These are phyloP conservation scores for Oreochromis niloticus DNA, from an alignment of 2,113 vertebrate genomes.

Conservation along the genomic window DNA sequence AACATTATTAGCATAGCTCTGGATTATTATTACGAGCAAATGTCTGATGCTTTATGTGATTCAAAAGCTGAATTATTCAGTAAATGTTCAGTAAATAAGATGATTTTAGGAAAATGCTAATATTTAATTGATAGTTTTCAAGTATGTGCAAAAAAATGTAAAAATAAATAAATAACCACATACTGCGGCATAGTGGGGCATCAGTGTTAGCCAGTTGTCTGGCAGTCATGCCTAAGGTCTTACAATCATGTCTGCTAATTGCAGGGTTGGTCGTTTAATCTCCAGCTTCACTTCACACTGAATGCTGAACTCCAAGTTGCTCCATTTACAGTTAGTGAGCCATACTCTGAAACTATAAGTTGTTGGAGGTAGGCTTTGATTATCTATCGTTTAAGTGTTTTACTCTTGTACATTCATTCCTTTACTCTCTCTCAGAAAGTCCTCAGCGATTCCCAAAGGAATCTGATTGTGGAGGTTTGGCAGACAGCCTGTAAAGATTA, in stretches of 20 bases:
- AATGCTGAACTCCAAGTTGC: neutral
- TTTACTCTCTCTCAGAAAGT: neutral
- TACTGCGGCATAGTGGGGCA: neutral
- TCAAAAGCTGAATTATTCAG: neutral
- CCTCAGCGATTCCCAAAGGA: neutral
- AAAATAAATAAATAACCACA: neutral
- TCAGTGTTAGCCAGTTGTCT: too few relatives aligned
- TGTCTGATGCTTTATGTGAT: neutral
- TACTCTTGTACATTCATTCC: neutral
- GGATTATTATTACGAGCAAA: neutral
- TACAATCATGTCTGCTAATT: too few relatives aligned
- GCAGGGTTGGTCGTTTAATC: neutral
- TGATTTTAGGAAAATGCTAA: neutral
- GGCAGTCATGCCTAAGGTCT: too few relatives aligned
- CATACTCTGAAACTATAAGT: neutral
- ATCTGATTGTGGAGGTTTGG: neutral
- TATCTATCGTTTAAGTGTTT: neutral
- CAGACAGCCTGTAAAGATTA: neutral
- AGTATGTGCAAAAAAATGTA: neutral
- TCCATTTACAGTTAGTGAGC: neutral
- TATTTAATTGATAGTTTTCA: neutral
- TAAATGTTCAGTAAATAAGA: neutral
- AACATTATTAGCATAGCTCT: neutral
- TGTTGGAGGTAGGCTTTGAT: neutral
- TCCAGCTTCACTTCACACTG: neutral